phyloP scores from a whole-genome alignment of 1,140 invertebrate genomes.

The Heliconius congener region DNA sequence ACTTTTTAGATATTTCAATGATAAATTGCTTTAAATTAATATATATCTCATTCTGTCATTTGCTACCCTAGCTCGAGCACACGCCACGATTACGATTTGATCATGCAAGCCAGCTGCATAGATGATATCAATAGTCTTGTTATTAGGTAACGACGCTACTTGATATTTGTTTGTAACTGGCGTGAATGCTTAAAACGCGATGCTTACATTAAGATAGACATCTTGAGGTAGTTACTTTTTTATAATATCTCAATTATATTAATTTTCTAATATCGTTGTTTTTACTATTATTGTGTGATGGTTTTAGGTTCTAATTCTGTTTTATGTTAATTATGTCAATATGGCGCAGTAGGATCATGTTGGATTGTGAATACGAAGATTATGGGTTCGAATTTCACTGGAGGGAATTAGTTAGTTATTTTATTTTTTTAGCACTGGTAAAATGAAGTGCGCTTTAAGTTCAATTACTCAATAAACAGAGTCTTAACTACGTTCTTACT shows the following conservation, averaged over 20 bases:
- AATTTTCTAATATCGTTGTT: background rate
- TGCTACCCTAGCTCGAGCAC: background rate
- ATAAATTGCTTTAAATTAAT: background rate
- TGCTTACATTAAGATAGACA: constrained; percentile 13
- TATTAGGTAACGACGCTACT: constrained; percentile 41
- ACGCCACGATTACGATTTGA: constrained; percentile 32
- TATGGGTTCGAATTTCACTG: no score
- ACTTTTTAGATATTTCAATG: no score
- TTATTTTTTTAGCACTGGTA: no score
- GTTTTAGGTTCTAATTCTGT: no score
- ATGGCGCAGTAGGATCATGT: no score
- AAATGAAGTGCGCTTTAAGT: no score
- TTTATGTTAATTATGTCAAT: no score
- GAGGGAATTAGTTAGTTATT: no score
- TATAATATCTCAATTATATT: constrained; percentile 10
- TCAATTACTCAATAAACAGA: no score
- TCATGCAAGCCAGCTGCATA: constrained; percentile 34
- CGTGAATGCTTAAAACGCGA: constrained; percentile 28
- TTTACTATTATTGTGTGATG: background rate
- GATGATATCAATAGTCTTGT: constrained; percentile 43
- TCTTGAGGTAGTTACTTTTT: background rate
- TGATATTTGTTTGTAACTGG: constrained; percentile 31
- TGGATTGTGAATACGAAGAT: no score
- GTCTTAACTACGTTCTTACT: no score
- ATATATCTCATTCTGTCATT: background rate